These are phyloP conservation scores for Alligator sinensis DNA, from an alignment of 2,113 vertebrate genomes.

Conservation along the genomic window DNA sequence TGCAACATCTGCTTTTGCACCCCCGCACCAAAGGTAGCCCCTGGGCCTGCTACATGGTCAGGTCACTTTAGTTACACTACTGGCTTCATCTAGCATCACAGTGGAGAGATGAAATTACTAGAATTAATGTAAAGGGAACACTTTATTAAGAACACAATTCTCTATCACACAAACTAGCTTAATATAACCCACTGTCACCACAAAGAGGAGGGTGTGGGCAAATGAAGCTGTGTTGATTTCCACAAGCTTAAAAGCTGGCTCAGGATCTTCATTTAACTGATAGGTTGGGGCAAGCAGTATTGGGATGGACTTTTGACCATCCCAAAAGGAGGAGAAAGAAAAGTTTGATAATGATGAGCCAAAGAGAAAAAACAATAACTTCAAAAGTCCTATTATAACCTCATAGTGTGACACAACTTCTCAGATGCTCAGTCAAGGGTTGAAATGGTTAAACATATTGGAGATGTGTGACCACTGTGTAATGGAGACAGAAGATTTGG, in stretches of 20 bases:
- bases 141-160: not conserved
- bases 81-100: too few relatives aligned
- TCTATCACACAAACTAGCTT: not conserved
- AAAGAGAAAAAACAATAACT: not conserved
- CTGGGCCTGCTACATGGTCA: too few relatives aligned
- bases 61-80: too few relatives aligned
- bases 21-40: too few relatives aligned
- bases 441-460: not conserved
- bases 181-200: not conserved
- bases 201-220: fast-evolving
- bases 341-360: not conserved
- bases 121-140: not conserved
- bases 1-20: too few relatives aligned
- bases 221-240: not conserved
- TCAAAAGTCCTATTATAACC: not conserved
- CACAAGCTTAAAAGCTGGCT: not conserved
- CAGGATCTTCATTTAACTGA: not conserved
- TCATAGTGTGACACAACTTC: not conserved
- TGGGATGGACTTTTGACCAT: not conserved
- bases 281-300: not conserved
- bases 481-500: not conserved
- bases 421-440: not conserved
- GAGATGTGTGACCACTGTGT: not conserved
- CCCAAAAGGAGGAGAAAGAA: not conserved
- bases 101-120: too few relatives aligned